Evolutionary conservation across 1,140 invertebrate species (phyloP), one percentile per base, ranked within the genome.

Genomic region (Caenorhabditis briggsae): DNA sequence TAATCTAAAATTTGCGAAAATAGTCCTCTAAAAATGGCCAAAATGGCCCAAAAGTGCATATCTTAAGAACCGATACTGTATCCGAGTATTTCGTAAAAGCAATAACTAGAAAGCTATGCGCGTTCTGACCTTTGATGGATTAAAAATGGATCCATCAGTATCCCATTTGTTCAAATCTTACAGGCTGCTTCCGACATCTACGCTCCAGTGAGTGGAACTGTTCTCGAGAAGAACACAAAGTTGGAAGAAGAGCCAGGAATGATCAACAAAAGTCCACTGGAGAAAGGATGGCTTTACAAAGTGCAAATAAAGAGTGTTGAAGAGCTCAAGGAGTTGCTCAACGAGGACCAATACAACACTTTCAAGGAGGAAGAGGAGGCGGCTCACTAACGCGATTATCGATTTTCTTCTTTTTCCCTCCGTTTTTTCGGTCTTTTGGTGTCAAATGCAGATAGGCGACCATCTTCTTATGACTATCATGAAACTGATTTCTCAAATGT

Each of bases 271-370:
- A 96, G 95, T 0, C 97, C 96, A 93, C 97, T 97, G 92, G 95
- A 96, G 25, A 94, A 98, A 95, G 95, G 96, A 74, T 98, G 97
- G 97, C 93, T 98, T 5, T 98, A 96, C 91, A 97, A 97, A 94
- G 91, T 98, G 11, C 95, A 96, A 91, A 91, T 98, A 14, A 94
- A 94, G 12, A 95, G 96, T 89, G 93, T 94, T 33, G 94, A 95
- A 25, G 96, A 98, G 93, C 88, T 97, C 8, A 94, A 96, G 20
- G 93, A 93, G 83, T 94, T 99, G 5, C 97, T 98, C 96, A 94
- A 95, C 88, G 96, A 98, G 93, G 94, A 95, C 43, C 93, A 95
- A 70, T 98, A 99, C 93, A 94, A 96, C 74, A 94, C 94, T 89
- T 98, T 95, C 92, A 93, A 82, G 59, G 64, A 78, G 53, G 58